Evolutionary conservation across 2,797 vertebrate genomes (phyloP), one percentile per base, ranked within the genome.

Genomic region (Anguilla obscura): DNA sequence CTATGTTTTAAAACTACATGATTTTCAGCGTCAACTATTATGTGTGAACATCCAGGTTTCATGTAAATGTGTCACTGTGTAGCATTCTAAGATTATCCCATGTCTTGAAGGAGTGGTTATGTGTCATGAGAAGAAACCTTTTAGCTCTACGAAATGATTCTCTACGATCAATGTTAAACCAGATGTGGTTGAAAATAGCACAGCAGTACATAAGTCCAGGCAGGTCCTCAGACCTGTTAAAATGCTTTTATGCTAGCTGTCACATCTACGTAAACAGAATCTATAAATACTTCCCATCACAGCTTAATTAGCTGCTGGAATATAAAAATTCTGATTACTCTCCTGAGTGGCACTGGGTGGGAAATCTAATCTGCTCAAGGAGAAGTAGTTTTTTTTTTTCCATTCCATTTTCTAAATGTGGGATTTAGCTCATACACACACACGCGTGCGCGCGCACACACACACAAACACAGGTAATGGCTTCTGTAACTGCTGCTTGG

Each of bases 261-360:
- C 94, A 91, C 83, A 93, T 92, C 90, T 92, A 90, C 85, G 92
- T 94, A 95, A 96, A 94, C 93, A 96, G 95, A 91, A 94, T 93
- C 95, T 95, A 94, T 89, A 92, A 91, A 93, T 89, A 91, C 91
- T 95, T 91, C 94, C 94, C 88, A 91, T 89, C 30, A 88, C 90
- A 90, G 86, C 89, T 89, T 95, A 94, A 95, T 94, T 94, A 93
- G 92, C 94, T 92, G 93, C 87, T 94, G 93, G 88, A 30, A 86
- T 94, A 79, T 91, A 92, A 93, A 86, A 91, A 90, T 54, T 88
- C 93, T 94, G 94, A 94, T 93, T 90, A 88, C 60, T 85, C 90
- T 93, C 92, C 92, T 89, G 93, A 94, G 93, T 89, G 90, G 89
- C 80, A 48, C 87, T 94, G 90, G 86, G 27, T 88, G 86, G 90